Base-by-base conservation (phyloP, 1,140 invertebrate species). In the Charaxes varanes region DNA sequence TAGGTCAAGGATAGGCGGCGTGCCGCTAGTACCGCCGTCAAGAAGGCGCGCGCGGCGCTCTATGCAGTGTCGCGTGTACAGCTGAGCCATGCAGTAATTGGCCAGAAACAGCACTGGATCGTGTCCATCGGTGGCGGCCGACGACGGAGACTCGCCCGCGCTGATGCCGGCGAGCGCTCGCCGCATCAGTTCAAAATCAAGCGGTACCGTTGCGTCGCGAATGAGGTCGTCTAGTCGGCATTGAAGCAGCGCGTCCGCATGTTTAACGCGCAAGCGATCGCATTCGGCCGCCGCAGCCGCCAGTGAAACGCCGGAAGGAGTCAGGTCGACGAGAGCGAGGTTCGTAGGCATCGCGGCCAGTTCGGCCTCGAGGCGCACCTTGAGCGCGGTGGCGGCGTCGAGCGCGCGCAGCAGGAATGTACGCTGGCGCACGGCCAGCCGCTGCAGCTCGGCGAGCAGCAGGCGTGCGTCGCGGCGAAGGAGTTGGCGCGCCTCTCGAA, bases 391-490 rank as follows among this genome's bases (percentile, higher is more conserved):
- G 63, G 90, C 90, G 6, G 90, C 88, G 53, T 92, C 90, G 14
- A 91, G 79, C n/a, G 92, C 90, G 66, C 91, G 90, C 32, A 91
- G 85, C 22, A 92, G 67, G 53, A 92, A 90, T 46, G 90, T 89
- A 24, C 91, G 85, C 67, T 92, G 91, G 46, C 89, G 88, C 67
- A 84, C 82, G 21, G 88, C 88, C 52, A 93, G 77, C 55, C 85
- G 86, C 68, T 88, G 87, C 24, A 90, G 89, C 47, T 90, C 90
- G 28, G 71, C 64, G 15, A 88, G 83, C 59, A 89, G 84, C n/a
- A 77, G 68, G 61, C 84, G 85, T 52, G 91, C 84, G 59, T 91
- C 89, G 19, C 86, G 83, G 40, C 89, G 85, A 33, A 92, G 79
- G 48, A 90, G 86, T 49, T 90, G 89, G 74, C 88, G 89, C 46